These are phyloP conservation scores for Polypterus bichir DNA, from an alignment of 2,113 vertebrate species.

Conservation along the genomic window DNA sequence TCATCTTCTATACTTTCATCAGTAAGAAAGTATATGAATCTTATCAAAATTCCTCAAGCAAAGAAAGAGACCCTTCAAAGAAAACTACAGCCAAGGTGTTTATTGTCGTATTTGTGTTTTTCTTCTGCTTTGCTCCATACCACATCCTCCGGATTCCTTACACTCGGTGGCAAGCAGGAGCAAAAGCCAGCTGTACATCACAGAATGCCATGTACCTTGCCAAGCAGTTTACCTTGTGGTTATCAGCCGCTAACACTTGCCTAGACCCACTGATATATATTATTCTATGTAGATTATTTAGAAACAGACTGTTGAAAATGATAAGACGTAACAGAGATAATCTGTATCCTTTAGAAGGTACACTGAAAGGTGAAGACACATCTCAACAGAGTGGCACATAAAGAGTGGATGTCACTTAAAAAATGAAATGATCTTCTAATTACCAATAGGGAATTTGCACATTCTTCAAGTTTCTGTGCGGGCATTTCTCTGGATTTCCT, in stretches of 20 bases:
- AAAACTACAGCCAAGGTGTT: conserved; percentile 50
- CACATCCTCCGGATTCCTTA: conserved; percentile 50
- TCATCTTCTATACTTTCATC: conserved; percentile 55
- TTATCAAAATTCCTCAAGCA: conserved; percentile 44
- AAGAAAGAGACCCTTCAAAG: conserved; percentile 24
- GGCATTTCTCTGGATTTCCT: too few species aligned
- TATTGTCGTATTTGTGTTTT: conserved; percentile 54
- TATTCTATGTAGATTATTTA: conserved; percentile 48
- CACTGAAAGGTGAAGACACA: too few species aligned
- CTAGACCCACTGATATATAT: conserved; percentile 61
- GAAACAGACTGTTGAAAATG: conserved; percentile 36
- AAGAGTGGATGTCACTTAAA: too few species aligned
- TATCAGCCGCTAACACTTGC: conserved; percentile 50
- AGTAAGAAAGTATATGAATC: conserved; percentile 57
- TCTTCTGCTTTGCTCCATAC: conserved; percentile 51
- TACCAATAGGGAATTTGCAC: too few species aligned
- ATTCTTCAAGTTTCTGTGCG: too few species aligned
- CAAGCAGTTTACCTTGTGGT: conserved; percentile 54
- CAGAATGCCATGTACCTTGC: conserved; percentile 40
- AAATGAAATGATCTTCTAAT: too few species aligned
- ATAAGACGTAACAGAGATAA: conserved; percentile 18
- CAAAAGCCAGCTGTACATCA: conserved; percentile 22
- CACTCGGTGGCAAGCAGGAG: conserved; percentile 44
- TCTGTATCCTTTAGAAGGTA: too few species aligned
- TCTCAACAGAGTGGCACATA: too few species aligned